Conservation (phyloP, 2,797 vertebrate species). For the Dryobates pubescens region DNA sequence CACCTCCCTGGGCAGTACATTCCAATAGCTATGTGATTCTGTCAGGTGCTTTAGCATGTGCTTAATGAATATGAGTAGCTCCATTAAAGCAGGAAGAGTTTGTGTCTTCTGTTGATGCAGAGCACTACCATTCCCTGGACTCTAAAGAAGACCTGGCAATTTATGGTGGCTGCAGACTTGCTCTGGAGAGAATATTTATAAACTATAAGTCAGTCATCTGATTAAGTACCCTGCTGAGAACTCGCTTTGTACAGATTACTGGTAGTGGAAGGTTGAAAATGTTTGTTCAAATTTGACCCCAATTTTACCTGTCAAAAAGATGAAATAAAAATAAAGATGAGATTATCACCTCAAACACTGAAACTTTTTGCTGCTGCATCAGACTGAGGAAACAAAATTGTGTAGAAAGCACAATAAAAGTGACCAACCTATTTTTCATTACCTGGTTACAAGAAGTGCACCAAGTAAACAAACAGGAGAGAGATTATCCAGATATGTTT, state of each 20-base stretch:
- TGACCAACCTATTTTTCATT: background rate
- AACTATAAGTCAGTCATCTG: background rate
- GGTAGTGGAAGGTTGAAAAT: slow-evolving; percentile 10
- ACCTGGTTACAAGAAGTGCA: background rate
- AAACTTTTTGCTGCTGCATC: background rate
- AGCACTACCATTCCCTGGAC: background rate
- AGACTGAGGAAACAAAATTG: background rate
- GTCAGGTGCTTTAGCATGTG: background rate
- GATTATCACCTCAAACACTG: background rate
- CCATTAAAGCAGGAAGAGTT: background rate
- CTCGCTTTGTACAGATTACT: background rate
- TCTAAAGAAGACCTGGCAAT: background rate
- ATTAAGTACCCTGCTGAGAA: background rate
- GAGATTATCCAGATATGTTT: background rate
- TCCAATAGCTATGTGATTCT: background rate
- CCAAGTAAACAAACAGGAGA: background rate
- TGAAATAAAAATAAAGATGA: background rate
- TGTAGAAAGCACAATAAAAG: background rate
- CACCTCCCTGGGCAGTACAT: no score
- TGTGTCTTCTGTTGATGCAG: background rate
- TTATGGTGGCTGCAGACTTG: background rate
- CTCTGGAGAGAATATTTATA: background rate
- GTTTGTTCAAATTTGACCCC: slow-evolving; percentile 25
- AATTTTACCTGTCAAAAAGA: slow-evolving; percentile 7
- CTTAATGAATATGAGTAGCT: background rate